Base-by-base conservation (phyloP, 2,113 vertebrate genomes). In the Tyto alba region DNA sequence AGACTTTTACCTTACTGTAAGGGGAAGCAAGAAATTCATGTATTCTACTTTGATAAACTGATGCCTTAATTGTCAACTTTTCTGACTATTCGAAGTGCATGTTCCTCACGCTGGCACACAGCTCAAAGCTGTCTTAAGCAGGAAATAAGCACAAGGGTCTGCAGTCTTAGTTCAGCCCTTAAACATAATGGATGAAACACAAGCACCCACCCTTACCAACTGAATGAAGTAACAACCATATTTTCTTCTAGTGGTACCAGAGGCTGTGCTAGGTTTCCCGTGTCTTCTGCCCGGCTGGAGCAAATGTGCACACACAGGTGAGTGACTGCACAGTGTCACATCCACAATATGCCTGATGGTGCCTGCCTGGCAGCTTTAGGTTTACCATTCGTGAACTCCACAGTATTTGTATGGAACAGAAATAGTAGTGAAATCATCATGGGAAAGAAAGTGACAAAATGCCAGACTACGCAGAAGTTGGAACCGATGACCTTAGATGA, bases 381-480 rank as follows among this genome's bases (percentile, higher is more conserved):
- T 64, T 85, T 64, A 30, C 14, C 1, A 1, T 68, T 72, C 4
- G 4, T 53, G 25, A 64, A n/a, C 18, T 80, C 22, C 10, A 21
- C 13, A 6, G 16, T 30, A 43, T 60, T 76, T 73, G 3, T 40
- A 38, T 23, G 29, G 20, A 88, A 62, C 15, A 23, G 16, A 64
- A 56, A 30, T 5, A 62, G 32, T 6, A 72, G 18, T 6, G 14
- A 93, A 68, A 19, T 45, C 34, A 13, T 63, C 34, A 30, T 36
- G 53, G 16, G 45, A 47, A 79, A 47, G 23, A 68, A 69, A 38
- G 19, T 26, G 45, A 7, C 14, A 55, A 88, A 75, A 71, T 11
- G 17, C 11, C 1, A 0, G 3, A 26, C 53, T 66, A n/a, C n/a
- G n/a, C n/a, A n/a, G n/a, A n/a, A n/a, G n/a, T n/a, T 64, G 43